phyloP scores from a whole-genome alignment of 2,797 vertebrate species.

The Champsocephalus gunnari region DNA sequence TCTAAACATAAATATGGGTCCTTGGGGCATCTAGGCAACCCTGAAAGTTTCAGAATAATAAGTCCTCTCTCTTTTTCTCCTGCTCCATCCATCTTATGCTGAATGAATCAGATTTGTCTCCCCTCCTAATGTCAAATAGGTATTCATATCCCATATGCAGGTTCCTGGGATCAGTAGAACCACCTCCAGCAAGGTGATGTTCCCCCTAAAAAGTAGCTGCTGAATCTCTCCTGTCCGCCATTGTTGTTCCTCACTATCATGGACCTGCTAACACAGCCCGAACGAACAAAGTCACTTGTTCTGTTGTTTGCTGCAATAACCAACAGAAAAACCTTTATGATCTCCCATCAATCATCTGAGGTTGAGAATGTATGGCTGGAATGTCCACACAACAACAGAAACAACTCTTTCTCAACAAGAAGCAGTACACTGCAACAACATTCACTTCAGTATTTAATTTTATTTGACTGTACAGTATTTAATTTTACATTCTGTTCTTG shows the following conservation, averaged over 20 bases:
- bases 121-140: not conserved
- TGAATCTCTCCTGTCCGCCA: not conserved
- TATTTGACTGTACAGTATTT: too few species aligned
- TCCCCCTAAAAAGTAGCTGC: not conserved
- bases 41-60: not conserved
- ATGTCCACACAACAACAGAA: not conserved
- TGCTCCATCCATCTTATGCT: not conserved
- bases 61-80: not conserved
- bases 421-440: not conserved
- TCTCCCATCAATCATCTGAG: not conserved
- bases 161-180: too few species aligned
- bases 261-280: not conserved
- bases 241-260: not conserved
- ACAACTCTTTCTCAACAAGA: not conserved
- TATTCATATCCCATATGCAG: not conserved
- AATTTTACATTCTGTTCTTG: too few species aligned
- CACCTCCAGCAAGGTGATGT: too few species aligned
- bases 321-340: not conserved
- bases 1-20: not conserved
- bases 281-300: not conserved
- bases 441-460: not conserved
- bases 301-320: not conserved
- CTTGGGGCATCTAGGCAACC: not conserved
- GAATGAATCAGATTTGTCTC: not conserved
- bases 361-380: not conserved